A percentile compares a stretch with the other conserved stretches of the same genome.
These are phyloP conservation scores for Amblyopsis hoosieri DNA, from an alignment of 2,797 vertebrate genomes.

Conservation along the genomic window DNA sequence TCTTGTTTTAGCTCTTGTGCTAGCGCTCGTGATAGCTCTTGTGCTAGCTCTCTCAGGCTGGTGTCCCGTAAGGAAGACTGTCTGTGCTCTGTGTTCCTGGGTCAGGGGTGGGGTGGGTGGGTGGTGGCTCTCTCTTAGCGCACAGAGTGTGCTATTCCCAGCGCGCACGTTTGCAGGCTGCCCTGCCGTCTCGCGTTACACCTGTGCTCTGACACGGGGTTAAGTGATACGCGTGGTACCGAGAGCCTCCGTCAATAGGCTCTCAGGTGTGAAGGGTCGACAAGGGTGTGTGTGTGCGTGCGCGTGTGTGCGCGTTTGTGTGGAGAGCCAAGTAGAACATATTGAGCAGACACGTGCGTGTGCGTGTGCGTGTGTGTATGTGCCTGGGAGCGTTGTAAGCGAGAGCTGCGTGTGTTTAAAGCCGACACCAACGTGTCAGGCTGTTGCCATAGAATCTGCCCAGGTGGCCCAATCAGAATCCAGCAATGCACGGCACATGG, in stretches of 20 bases:
- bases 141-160: constrained; percentile 53
- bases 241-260: constrained; percentile 49
- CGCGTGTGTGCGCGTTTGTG: constrained; percentile 1
- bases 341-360: constrained; percentile 23
- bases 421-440: neutral
- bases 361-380: neutral
- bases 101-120: too few species aligned
- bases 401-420: constrained; percentile 14
- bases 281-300: constrained; percentile 7
- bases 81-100: too few species aligned
- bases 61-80: too few species aligned
- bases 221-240: constrained; percentile 72
- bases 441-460: too few species aligned
- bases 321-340: constrained; percentile 9
- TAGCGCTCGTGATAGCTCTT: too few species aligned
- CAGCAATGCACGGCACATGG: too few species aligned
- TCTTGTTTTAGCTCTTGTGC: too few species aligned
- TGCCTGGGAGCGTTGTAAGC: constrained; percentile 15
- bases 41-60: too few species aligned
- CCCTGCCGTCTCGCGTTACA: constrained; percentile 55
- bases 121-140: neutral
- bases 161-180: constrained; percentile 56
- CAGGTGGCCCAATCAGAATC: too few species aligned
- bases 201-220: constrained; percentile 71
- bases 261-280: constrained; percentile 44